A percentile compares a stretch with the other conserved stretches of the same genome.
Evolutionary conservation across 2,888 invertebrate species (phyloP).

Genomic region (Lymantria dispar): DNA sequence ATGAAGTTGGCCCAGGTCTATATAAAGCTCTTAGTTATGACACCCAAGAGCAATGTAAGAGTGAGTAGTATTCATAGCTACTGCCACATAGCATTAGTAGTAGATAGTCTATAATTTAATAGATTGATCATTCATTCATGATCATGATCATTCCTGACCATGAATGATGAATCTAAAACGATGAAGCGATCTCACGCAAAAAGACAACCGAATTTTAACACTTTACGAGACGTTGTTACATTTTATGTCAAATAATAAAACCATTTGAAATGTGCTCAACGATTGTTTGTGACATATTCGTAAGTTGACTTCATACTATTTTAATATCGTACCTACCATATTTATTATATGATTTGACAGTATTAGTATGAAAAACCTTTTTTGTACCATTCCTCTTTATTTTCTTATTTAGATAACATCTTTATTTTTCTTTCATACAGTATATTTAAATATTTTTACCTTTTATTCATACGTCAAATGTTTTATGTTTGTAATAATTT

Average conservation of each 20-base stretch:
- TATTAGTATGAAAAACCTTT: constrained; percentile 37
- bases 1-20: too few species aligned
- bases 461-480: too few species aligned
- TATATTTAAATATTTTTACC: too few species aligned
- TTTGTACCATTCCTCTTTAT: constrained; percentile 17
- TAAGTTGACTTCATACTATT: constrained; percentile 48
- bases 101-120: too few species aligned
- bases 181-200: constrained; percentile 18
- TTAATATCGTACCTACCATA: constrained; percentile 44
- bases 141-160: too few species aligned
- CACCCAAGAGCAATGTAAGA: too few species aligned
- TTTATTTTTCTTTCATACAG: too few species aligned
- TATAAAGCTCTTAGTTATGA: too few species aligned
- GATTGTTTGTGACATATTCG: constrained; percentile 56
- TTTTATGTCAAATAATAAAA: constrained; percentile 66
- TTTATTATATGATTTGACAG: constrained; percentile 35
- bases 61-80: too few species aligned
- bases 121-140: too few species aligned
- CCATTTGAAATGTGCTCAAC: constrained; percentile 57
- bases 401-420: constrained; percentile 18
- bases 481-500: too few species aligned
- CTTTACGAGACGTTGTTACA: constrained; percentile 62
- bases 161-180: constrained; percentile 10
- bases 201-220: constrained; percentile 46
- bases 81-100: too few species aligned